phyloP scores from a whole-genome alignment of 1,140 invertebrate species.

The Acromyrmex echinatior region DNA sequence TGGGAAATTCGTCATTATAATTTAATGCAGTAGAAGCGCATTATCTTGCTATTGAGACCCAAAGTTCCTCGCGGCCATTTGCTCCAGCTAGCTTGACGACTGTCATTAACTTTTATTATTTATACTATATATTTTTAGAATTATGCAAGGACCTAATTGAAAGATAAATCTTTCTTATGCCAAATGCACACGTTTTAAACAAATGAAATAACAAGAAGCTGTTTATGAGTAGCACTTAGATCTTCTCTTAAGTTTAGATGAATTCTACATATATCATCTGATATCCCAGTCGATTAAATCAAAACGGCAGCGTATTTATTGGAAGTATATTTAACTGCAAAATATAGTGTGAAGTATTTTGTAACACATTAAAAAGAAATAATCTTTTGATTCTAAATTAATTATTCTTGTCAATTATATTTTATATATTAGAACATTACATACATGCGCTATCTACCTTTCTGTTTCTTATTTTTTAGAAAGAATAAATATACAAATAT shows the following conservation, averaged over 20 bases:
- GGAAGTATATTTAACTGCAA: not conserved
- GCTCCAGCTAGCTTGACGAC: conserved; percentile 11
- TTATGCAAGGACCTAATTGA: conserved; percentile 66
- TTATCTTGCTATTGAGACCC: conserved; percentile 1
- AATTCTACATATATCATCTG: not conserved
- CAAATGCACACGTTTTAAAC: conserved; percentile 2
- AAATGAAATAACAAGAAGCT: conserved; percentile 51
- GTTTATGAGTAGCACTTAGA: not conserved
- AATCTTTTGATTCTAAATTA: not conserved
- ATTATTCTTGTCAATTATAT: not conserved
- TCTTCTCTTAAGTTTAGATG: not conserved
- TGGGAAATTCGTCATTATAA: not conserved
- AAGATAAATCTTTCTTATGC: conserved; percentile 56
- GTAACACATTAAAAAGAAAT: not conserved
- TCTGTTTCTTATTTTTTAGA: too few species aligned
- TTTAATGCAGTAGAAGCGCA: conserved; percentile 1
- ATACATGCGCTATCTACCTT: too few species aligned
- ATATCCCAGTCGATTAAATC: conserved; percentile 1
- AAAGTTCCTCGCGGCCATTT: conserved; percentile 43
- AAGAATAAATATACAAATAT: too few species aligned
- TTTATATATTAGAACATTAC: too few species aligned
- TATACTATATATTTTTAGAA: conserved; percentile 60
- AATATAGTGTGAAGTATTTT: not conserved
- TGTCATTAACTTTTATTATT: conserved; percentile 62
- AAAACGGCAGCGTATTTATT: not conserved